A percentile compares a stretch with the other conserved stretches of the same genome.
Conservation (phyloP, 2,113 vertebrate species). For the Urocolius indicus region DNA sequence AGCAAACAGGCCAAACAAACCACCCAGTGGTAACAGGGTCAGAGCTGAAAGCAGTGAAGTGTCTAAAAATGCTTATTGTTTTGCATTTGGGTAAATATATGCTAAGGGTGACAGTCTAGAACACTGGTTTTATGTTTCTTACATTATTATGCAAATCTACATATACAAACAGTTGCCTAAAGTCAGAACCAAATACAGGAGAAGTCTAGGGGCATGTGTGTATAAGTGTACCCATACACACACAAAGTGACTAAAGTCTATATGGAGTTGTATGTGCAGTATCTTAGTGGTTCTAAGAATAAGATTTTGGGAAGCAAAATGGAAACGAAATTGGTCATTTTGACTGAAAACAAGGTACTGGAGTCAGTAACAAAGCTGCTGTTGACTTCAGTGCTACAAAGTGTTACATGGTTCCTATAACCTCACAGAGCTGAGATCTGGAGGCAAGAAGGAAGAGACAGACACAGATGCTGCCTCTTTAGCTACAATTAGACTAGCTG, state of each 20-base stretch:
- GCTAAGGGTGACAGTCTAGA: background rate
- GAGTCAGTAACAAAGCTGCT: background rate
- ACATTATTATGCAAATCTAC: background rate
- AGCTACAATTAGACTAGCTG: background rate
- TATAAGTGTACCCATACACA: background rate
- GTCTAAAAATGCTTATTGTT: background rate
- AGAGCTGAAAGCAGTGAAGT: background rate
- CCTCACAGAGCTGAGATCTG: rapidly evolving
- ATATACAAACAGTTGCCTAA: background rate
- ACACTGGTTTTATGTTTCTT: background rate
- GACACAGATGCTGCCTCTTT: background rate
- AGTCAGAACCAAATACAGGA: background rate
- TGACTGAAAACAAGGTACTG: background rate
- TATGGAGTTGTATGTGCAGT: background rate
- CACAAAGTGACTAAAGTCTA: rapidly evolving
- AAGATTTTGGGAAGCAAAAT: background rate
- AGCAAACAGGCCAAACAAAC: constrained; percentile 47
- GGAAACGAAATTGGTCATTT: background rate
- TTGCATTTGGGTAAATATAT: background rate
- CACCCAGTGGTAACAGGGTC: background rate
- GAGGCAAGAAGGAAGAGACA: background rate
- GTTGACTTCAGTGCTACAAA: rapidly evolving
- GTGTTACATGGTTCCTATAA: rapidly evolving
- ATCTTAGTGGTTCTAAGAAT: background rate
- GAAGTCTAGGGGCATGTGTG: rapidly evolving